These are phyloP conservation scores for Cotesia vestalis DNA, from an alignment of 1,140 invertebrate species.

Conservation along the genomic window DNA sequence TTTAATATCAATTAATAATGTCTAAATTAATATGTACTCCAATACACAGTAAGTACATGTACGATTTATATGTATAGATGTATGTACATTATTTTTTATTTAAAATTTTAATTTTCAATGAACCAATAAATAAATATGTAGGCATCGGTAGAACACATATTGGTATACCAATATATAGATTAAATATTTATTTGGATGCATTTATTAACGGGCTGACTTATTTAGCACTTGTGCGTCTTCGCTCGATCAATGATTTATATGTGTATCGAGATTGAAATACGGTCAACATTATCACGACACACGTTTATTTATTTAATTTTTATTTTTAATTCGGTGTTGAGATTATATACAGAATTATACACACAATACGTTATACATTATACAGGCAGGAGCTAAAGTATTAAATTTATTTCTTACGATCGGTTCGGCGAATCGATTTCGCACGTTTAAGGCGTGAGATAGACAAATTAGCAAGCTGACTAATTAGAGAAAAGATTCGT, in stretches of 20 bases:
- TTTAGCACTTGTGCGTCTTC: slow-evolving; percentile 9
- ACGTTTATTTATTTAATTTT: not conserved
- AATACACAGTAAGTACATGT: not conserved
- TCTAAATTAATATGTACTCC: slow-evolving; percentile 22
- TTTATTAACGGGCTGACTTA: too few relatives aligned
- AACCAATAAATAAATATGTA: too few relatives aligned
- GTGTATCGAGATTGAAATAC: slow-evolving; percentile 30
- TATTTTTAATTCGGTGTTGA: not conserved
- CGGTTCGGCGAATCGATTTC: not conserved
- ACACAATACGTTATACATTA: not conserved
- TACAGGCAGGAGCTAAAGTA: slow-evolving; percentile 29
- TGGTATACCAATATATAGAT: too few relatives aligned
- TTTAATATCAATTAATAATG: slow-evolving; percentile 26
- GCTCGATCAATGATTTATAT: slow-evolving; percentile 25
- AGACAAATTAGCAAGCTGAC: slow-evolving; percentile 31
- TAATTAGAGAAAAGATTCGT: slow-evolving; percentile 28
- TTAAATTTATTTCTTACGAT: slow-evolving; percentile 30
- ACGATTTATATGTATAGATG: not conserved
- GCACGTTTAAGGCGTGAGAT: slow-evolving; percentile 28
- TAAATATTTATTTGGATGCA: too few relatives aligned
- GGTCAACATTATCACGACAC: slow-evolving; percentile 30
- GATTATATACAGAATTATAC: too few relatives aligned
- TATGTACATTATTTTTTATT: not conserved
- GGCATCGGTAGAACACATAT: too few relatives aligned
- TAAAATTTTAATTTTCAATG: too few relatives aligned